Evolutionary conservation across 1,140 invertebrate genomes (phyloP), one percentile per base, ranked within the genome.

Genomic region (Neotoxoptera formosana): DNA sequence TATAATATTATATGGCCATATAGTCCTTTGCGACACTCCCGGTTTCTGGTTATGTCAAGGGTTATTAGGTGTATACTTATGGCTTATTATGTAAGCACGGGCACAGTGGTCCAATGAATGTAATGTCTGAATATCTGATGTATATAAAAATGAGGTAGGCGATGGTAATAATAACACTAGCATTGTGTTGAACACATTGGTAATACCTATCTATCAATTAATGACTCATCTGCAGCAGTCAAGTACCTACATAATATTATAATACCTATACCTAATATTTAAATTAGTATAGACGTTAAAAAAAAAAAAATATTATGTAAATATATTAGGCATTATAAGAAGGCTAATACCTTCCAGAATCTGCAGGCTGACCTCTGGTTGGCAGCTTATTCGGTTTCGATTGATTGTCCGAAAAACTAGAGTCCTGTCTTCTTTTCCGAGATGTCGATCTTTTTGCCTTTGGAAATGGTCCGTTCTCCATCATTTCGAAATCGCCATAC

Each of bases 401-500:
- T 93, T 93, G 91, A 25, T 93, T 41, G 41, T 93, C 81, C 14
- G 91, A 51, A 45, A 93, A 93, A 93, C 48, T 83, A 21, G 45
- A 41, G 36, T 81, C 45, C 25, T 90, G 93, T 30, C 88, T 90
- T 93, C 47, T 90, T 34, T 93, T 93, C n/a, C 86, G 93, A 53
- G 56, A 67, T 56, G 89, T 90, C 4, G 88, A 81, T 51, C 90
- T 81, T 86, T 87, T 94, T 30, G 76, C 45, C 76, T 84, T 90
- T 11, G 87, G 91, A 86, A 93, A 95, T 17, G 95, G 95, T 23
- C 95, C 96, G 81, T 96, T 96, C 91, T 96, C 96, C 93, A 96
- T 95, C 95, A 97, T 96, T 94, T 97, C 96, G 94, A 98, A 98
- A 94, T 98, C 97, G 7, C 98, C 98, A 94, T 98, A 98, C 98